These are phyloP conservation scores for Drosophila meridiana DNA, from an alignment of 2,888 invertebrate genomes.

Conservation along the genomic window DNA sequence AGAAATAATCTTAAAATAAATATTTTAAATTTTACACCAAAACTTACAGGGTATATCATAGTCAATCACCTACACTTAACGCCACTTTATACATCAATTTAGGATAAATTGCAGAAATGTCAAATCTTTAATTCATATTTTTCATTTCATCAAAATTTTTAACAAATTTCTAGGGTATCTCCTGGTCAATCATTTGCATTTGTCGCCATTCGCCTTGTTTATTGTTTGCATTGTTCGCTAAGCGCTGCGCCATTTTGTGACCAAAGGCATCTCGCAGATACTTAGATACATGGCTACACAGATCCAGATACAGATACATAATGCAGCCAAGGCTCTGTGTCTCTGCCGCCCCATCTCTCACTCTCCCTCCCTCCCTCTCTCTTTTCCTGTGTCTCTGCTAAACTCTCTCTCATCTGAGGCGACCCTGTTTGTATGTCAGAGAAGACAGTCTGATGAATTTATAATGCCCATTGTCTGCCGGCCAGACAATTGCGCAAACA, in stretches of 20 bases:
- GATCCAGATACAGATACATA: constrained; percentile 71
- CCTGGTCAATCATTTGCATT: neutral
- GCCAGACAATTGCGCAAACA: constrained; percentile 75
- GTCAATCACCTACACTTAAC: no score
- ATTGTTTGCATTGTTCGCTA: constrained; percentile 72
- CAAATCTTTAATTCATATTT: neutral
- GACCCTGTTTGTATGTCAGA: constrained; percentile 53
- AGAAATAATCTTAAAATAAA: no score
- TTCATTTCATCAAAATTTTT: neutral
- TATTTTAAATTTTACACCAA: no score
- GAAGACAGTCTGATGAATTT: constrained; percentile 75
- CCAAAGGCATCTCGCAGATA: constrained; percentile 71
- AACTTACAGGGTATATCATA: no score
- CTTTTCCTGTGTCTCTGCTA: neutral
- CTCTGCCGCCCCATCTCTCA: neutral
- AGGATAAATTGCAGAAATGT: neutral
- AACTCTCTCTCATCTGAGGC: constrained; percentile 15
- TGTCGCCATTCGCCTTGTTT: constrained; percentile 15
- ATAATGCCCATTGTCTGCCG: constrained; percentile 76
- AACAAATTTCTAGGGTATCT: constrained; percentile 3
- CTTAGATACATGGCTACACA: constrained; percentile 41
- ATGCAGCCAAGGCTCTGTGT: constrained; percentile 55
- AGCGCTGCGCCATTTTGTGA: constrained; percentile 78
- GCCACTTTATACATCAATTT: no score
- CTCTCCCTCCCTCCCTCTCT: neutral